Percentiles rank a stretch among this genome's conserved stretches.
Conservation (phyloP, 2,797 vertebrate species). For the Monodelphis domestica region DNA sequence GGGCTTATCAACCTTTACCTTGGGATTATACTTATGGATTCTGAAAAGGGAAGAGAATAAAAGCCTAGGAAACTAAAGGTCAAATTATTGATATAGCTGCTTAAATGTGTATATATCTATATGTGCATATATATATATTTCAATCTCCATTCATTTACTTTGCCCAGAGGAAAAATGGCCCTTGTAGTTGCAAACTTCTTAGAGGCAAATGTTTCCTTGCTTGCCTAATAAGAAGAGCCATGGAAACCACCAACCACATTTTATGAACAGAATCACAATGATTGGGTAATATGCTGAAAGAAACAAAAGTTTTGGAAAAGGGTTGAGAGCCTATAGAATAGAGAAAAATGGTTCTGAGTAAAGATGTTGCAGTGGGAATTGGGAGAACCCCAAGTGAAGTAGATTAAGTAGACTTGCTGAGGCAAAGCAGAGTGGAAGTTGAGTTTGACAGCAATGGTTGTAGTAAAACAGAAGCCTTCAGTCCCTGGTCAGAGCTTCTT, state of each 20-base stretch:
- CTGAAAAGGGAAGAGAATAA: no score
- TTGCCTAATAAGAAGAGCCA: background rate
- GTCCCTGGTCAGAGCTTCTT: background rate
- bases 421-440: no score
- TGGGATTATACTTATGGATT: background rate
- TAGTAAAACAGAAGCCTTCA: background rate
- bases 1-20: background rate
- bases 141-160: background rate
- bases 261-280: background rate
- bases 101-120: background rate
- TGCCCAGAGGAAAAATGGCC: background rate
- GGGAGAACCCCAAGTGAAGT: background rate
- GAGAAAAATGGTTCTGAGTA: background rate
- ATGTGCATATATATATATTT: background rate
- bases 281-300: background rate
- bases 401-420: background rate
- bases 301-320: background rate
- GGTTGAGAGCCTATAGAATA: background rate
- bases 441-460: no score
- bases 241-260: background rate
- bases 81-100: background rate
- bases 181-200: background rate
- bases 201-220: background rate
- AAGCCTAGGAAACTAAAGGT: background rate
- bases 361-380: background rate